A percentile compares a stretch with the other conserved stretches of the same genome.
phyloP scores from a whole-genome alignment of 2,888 invertebrate species.

The Dynastes tityus region DNA sequence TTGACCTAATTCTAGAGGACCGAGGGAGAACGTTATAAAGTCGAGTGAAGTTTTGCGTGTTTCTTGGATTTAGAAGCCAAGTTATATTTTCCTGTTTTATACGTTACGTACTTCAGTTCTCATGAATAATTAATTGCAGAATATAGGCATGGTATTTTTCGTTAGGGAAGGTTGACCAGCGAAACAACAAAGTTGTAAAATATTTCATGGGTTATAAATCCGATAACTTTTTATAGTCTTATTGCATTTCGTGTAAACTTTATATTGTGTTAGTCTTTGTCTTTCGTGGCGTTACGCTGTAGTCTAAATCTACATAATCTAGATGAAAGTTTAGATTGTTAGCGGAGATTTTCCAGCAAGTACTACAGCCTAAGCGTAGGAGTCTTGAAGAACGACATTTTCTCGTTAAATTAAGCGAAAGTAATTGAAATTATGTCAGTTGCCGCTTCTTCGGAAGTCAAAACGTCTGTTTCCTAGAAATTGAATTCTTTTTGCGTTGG shows the following conservation, averaged over 20 bases:
- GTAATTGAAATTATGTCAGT: not conserved
- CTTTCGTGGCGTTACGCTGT: not conserved
- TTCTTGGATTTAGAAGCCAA: slow-evolving; percentile 9
- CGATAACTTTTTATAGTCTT: slow-evolving; percentile 25
- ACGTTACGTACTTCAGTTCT: slow-evolving; percentile 3
- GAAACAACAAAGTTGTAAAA: slow-evolving; percentile 22
- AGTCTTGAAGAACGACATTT: not conserved
- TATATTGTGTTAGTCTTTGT: not conserved
- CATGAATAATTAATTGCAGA: slow-evolving; percentile 33
- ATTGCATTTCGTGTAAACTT: slow-evolving; percentile 1
- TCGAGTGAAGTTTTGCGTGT: slow-evolving; percentile 8
- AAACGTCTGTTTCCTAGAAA: not conserved
- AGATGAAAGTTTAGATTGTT: no score
- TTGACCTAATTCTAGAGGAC: slow-evolving; percentile 17
- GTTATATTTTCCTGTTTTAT: slow-evolving; percentile 6
- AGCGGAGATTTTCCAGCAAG: no score
- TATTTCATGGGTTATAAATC: slow-evolving; percentile 12
- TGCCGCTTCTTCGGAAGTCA: not conserved
- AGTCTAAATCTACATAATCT: no score
- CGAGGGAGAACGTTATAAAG: not conserved
- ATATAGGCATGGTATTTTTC: not conserved
- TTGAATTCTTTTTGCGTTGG: slow-evolving; percentile 2
- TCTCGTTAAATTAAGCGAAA: not conserved
- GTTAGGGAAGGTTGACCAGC: not conserved
- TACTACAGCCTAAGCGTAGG: no score